phyloP scores from a whole-genome alignment of 2,113 vertebrate genomes.

The Potamarius usumacintae region DNA sequence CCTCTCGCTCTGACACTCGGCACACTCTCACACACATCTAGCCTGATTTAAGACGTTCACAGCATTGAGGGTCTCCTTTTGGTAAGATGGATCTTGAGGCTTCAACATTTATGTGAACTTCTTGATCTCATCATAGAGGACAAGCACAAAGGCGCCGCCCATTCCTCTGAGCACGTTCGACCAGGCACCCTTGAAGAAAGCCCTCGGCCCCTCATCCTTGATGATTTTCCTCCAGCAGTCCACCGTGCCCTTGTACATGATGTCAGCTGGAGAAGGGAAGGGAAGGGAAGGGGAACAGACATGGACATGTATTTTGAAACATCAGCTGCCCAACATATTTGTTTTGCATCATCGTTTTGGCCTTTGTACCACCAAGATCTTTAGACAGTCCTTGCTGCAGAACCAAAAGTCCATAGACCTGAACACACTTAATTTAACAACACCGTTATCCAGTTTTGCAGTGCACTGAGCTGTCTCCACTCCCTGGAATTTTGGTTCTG shows the following conservation, averaged over 20 bases:
- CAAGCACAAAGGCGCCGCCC: constrained; percentile 97
- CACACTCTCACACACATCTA: constrained; percentile 49
- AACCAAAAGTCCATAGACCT: not conserved
- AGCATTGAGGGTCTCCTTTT: constrained; percentile 56
- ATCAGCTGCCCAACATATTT: not conserved
- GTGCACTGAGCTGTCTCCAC: not conserved
- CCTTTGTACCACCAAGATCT: not conserved
- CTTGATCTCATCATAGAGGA: constrained; percentile 98
- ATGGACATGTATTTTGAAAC: constrained; percentile 16
- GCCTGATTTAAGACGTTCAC: constrained; percentile 71
- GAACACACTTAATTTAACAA: not conserved
- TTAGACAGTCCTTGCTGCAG: not conserved
- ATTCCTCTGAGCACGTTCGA: constrained; percentile 97
- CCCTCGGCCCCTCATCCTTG: constrained; percentile 89
- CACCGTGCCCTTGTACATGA: constrained; percentile 96
- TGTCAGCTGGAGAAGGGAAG: constrained; percentile 83
- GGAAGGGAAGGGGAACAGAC: constrained; percentile 41
- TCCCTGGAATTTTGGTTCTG: not conserved
- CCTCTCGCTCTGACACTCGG: constrained; percentile 10
- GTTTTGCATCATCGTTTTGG: not conserved
- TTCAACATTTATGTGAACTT: constrained; percentile 79
- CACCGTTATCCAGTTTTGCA: not conserved
- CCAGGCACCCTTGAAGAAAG: constrained; percentile 99
- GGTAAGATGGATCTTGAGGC: constrained; percentile 36
- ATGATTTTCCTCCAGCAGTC: constrained; percentile 98